Evolutionary conservation across 1,140 invertebrate species (phyloP), one percentile per base, ranked within the genome.

Genomic region (Anadara kagoshimensis): DNA sequence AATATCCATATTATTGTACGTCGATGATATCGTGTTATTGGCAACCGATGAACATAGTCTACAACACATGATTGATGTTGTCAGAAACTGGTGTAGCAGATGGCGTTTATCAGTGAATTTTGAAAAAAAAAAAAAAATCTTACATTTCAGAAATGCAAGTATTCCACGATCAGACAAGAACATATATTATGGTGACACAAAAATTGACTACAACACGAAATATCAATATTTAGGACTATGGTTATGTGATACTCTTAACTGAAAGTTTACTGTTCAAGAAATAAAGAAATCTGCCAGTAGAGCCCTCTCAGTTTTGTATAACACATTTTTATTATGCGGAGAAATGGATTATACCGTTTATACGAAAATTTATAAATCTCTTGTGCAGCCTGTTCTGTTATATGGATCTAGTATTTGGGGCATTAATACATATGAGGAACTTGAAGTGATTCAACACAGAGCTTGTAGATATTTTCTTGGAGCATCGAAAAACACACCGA

Each of bases 401-500:
- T 66, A 66, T 56, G 64, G 64, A n/a, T 49, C 64, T 43, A 51
- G 64, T 36, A 49, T 66, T 36, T 66, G 64, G 49, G 64, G 64
- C 20, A 18, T 41, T 54, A 47, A 49, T 12, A 56, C 29, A 22
- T 56, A 51, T 49, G 54, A 18, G 54, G 24, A 66, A 54, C 26
- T 66, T 11, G 16, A 44, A 18, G n/a, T 12, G 11, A 56, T 66
- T 29, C n/a, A 66, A 56, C 54, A 66, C 41, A 66, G 54, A 36
- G 64, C 64, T 26, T 66, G 64, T 56, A 22, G 49, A 20, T 24
- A 54, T 11, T 66, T 41, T 22, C 51, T 66, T 41, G 51, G 51
- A 54, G 12, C 43, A n/a, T 41, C 49, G 29, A 41, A 45, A 36
- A 66, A 66, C 43, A 16, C 24, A 43, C 51, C 49, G 24, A 65